Evolutionary conservation across 35 echinoderm and acorn worm species (phyloP).

Genomic region (Hemicentrotus pulcherrimus): DNA sequence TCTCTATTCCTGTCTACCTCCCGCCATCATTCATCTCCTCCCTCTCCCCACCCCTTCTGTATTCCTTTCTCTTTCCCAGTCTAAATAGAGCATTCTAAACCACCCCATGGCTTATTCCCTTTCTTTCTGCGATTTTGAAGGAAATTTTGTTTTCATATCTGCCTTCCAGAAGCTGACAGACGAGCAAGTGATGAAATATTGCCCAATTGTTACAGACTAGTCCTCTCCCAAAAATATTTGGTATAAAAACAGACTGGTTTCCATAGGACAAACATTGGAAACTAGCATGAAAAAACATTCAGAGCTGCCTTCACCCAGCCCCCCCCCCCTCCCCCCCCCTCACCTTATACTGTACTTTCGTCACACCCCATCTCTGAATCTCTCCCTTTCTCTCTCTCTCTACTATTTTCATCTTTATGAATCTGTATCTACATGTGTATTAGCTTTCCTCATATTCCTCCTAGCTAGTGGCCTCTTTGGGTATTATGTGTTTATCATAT

Average conservation of each 20-base stretch:
- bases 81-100: background rate
- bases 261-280: background rate
- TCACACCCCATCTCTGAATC: background rate
- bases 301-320: background rate
- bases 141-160: background rate
- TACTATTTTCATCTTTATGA: background rate
- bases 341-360: background rate
- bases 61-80: too few species aligned
- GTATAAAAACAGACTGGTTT: background rate
- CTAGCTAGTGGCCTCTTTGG: background rate
- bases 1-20: background rate
- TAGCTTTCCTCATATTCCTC: background rate
- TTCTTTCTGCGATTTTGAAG: background rate
- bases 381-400: too few species aligned
- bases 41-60: too few species aligned
- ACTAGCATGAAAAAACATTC: background rate
- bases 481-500: background rate
- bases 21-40: background rate
- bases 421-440: background rate
- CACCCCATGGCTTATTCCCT: background rate
- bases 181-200: background rate
- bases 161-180: background rate
- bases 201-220: background rate
- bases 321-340: background rate
- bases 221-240: background rate